Evolutionary conservation across 2,888 invertebrate genomes (phyloP), one percentile per base, ranked within the genome.

Genomic region (Bellardia bayeri): DNA sequence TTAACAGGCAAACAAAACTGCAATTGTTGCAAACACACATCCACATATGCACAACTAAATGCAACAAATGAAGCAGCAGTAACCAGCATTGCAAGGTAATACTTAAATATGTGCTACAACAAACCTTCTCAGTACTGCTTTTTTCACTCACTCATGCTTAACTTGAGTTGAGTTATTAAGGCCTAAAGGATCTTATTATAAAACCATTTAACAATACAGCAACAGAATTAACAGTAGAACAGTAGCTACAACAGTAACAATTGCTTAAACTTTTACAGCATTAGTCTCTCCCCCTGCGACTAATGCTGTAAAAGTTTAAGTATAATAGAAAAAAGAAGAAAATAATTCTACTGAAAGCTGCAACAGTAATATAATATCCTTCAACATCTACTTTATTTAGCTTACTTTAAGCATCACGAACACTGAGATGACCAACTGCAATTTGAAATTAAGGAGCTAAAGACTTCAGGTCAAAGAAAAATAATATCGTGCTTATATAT

Each of bases 1-100:
- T 74, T 68, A 81, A 74, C 68, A 74, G 79, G 81, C 69, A 84
- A 82, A 87, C 81, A 84, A 75, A 84, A 79, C 51, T 82, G 56
- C 81, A 82, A 82, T 79, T 85, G 79, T 75, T 75, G 14, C 45
- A 51, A 51, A 33, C 14, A 45, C 33, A n/a, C 51, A 69, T 13
- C 54, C 45, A 45, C 13, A 11, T 2, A 68, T 45, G 37, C 58
- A 58, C 11, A 68, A 54, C 42, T 49, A 11, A 83, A 85, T 85
- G 79, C 87, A 87, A 87, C 87, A 87, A 87, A 84, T 84, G 84
- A 68, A 84, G 51, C 81, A 84, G 40, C 74, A 74, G 56, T 51
- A 45, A 78, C 68, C 82, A 68, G 72, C 72, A 40, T 71, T 23
- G 58, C 74, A 69, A 81, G 74, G 74, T 75, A 87, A 79, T 33